These are phyloP conservation scores for Nothocercus nigrocapillus DNA, from an alignment of 2,113 vertebrate genomes.

Conservation along the genomic window DNA sequence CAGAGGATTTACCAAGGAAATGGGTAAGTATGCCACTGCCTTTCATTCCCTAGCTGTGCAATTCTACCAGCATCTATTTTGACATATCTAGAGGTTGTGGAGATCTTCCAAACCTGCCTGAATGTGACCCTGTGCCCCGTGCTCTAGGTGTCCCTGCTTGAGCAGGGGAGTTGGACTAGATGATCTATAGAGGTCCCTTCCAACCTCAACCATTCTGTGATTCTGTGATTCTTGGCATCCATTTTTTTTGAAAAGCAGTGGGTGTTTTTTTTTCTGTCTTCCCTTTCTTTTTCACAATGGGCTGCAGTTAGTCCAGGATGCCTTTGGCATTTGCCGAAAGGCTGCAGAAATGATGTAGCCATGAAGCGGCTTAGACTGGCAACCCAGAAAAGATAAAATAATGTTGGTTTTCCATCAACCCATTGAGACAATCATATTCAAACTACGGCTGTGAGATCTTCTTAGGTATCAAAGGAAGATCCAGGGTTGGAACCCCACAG, in stretches of 20 bases:
- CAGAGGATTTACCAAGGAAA: accelerated
- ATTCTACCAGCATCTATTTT: background rate
- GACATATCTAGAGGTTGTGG: no score
- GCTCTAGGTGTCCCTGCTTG: no score
- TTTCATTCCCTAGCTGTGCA: background rate
- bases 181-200: no score
- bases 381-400: background rate
- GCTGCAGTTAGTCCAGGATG: background rate
- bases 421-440: background rate
- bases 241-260: background rate
- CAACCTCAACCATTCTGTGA: no score
- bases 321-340: background rate
- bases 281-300: background rate
- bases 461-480: background rate
- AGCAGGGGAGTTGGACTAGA: no score
- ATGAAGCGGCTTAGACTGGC: background rate
- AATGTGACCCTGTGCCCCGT: no score
- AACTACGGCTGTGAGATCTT: background rate
- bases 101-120: no score
- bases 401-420: background rate
- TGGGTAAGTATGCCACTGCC: background rate
- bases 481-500: background rate
- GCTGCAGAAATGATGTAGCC: background rate
- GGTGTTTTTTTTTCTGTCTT: background rate
- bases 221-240: background rate